A percentile compares a stretch with the other conserved stretches of the same genome.
Conservation (phyloP, 2,113 vertebrate genomes). For the Oreochromis spilurus region DNA sequence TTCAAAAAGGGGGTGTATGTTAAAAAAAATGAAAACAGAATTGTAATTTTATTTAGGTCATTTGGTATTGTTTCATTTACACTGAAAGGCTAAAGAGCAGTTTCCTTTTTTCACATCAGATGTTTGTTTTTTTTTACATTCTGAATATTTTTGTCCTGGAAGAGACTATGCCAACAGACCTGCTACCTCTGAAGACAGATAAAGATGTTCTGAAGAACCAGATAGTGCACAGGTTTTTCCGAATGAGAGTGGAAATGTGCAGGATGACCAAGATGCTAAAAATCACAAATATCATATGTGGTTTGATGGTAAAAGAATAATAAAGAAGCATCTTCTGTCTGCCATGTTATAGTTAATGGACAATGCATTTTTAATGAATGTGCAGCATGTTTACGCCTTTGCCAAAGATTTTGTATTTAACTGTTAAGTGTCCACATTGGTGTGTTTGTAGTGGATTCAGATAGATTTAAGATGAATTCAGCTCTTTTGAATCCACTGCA, state of each 20-base stretch:
- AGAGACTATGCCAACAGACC: neutral
- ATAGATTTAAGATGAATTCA: neutral
- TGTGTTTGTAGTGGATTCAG: neutral
- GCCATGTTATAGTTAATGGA: neutral
- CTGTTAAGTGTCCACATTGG: neutral
- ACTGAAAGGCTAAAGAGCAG: neutral
- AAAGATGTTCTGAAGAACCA: neutral
- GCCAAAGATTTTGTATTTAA: neutral
- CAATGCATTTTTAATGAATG: neutral
- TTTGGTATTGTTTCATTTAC: neutral
- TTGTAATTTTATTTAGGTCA: neutral
- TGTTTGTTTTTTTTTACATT: constrained; percentile 12
- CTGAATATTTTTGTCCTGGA: neutral
- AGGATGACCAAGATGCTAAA: neutral
- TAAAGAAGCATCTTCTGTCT: neutral
- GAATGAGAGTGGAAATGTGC: neutral
- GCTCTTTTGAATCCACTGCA: neutral
- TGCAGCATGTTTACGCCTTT: neutral
- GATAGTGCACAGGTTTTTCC: neutral
- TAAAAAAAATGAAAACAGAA: neutral
- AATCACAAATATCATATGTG: neutral
- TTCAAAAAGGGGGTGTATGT: neutral
- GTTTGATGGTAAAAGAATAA: neutral
- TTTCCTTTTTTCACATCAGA: constrained; percentile 29
- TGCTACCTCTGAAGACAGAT: neutral